Base-by-base conservation (phyloP, 2,888 invertebrate genomes). In the Mystacides longicornis region DNA sequence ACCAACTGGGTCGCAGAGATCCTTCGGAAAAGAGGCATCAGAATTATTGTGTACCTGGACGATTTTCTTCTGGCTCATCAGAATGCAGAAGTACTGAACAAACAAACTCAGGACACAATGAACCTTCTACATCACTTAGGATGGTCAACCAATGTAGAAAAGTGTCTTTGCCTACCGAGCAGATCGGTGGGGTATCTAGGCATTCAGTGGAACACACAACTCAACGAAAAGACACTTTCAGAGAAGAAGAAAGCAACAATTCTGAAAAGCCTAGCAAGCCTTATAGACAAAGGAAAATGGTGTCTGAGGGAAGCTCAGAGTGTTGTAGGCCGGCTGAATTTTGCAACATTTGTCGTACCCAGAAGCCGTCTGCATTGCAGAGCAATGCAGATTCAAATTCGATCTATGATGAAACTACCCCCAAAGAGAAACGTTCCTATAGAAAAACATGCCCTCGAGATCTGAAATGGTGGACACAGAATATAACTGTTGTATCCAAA, bases 151-250 rank as follows among this genome's bases (percentile, higher is more conserved):
- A 63, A 63, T 45, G 45, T 31, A 23, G 43, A 55, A 22, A 63
- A 64, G 18, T 63, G 60, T 45, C 51, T 61, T 21, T 43, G 57
- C 23, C 50, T 46, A 49, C 60, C 62, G 48, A 58, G 59, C 2
- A 61, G 53, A 52, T 18, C 52, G 43, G 19, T 62, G 3, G 61
- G 63, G 23, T 63, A 55, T 52, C 59, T 64, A 7, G 62, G 63
- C 23, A 52, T 63, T 11, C 58, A 51, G 2, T 62, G 61, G 62
- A 55, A 63, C 48, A 62, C 60, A 33, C 37, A 49, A 43, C 37
- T 14, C 52, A 63, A 63, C 37, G 9, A 49, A 23, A 57, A 33
- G 31, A 27, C 47, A 21, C 48, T 48, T 3, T n/a, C 48, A 14
- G 7, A 48, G 23, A n/a, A 21, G 23, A 48, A 48, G 18, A 20